Base-by-base conservation (phyloP, 2,797 vertebrate species). In the Xenentodon cancila region DNA sequence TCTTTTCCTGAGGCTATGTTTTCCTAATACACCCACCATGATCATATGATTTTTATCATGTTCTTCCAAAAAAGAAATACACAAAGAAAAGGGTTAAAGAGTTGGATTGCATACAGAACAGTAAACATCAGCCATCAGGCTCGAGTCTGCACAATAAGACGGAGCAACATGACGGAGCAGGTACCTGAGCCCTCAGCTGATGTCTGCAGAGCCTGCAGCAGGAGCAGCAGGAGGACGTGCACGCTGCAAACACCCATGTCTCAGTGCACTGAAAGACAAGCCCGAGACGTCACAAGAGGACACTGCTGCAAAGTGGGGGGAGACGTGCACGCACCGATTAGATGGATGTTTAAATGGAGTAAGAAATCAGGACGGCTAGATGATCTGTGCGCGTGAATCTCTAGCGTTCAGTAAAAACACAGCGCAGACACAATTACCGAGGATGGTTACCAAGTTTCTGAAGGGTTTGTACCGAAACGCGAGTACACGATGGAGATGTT, bases 161-260 rank as follows among this genome's bases (percentile, higher is more conserved):
- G 19, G 5, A 56, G 6, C 34, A 5, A 21, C 0, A 34, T 1
- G 40, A 1, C 0, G 13, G 51, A 61, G 55, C 13, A 21, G 22
- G 9, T 85, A 82, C 85, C 77, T 81, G 83, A 90, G 86, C 81
- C 92, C 87, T 94, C 90, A 34, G 93, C 88, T 43, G 84, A 83
- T 48, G 81, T 73, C 75, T 53, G 87, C 74, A 84, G 74, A 56
- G 65, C 74, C 77, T 88, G 89, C 85, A 93, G 84, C 75, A 90
- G 59, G 73, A 93, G 81, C 68, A 94, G 82, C 69, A 94, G 77
- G 40, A 93, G 81, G 82, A 92, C 62, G 59, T 63, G 89, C 82
- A 91, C 75, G 34, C 89, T 63, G 78, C 88, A 84, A 65, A 70
- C 72, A 90, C 81, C 93, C 93, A 95, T 93, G 91, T 82, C 88